A percentile compares a stretch with the other conserved stretches of the same genome.
Evolutionary conservation across 2,797 vertebrate genomes (phyloP).

Genomic region (Streptopelia turtur): DNA sequence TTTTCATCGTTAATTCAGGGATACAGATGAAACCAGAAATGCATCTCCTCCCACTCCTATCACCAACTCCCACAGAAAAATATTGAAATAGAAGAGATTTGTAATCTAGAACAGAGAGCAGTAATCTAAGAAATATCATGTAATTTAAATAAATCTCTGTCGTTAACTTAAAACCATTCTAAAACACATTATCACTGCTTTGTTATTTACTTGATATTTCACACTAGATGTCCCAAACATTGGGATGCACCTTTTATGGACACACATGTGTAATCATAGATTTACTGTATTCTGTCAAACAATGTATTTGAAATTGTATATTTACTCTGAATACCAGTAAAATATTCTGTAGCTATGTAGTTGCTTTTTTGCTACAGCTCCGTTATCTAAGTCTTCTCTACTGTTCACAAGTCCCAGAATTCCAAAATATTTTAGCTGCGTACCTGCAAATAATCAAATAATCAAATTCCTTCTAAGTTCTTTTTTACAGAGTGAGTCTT

Average conservation of each 20-base stretch:
- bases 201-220: background rate
- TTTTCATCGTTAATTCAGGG: slow-evolving; percentile 59
- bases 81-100: slow-evolving; percentile 46
- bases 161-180: slow-evolving; percentile 10
- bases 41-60: slow-evolving; percentile 40
- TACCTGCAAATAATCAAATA: background rate
- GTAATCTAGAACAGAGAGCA: slow-evolving; percentile 46
- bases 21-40: slow-evolving; percentile 57
- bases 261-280: background rate
- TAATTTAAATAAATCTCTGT: slow-evolving; percentile 29
- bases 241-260: background rate
- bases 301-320: background rate
- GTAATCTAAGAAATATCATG: slow-evolving; percentile 6
- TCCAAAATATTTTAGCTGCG: slow-evolving; percentile 29
- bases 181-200: background rate
- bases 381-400: background rate
- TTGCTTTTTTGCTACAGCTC: background rate
- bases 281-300: background rate
- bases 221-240: background rate
- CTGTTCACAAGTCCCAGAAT: background rate
- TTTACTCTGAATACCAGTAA: background rate
- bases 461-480: background rate
- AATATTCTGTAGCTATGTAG: background rate
- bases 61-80: slow-evolving; percentile 38
- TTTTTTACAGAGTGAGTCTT: background rate